Base-by-base conservation (phyloP, 53 echinoderm and acorn worm genomes). In the Glandiceps talaboti region DNA sequence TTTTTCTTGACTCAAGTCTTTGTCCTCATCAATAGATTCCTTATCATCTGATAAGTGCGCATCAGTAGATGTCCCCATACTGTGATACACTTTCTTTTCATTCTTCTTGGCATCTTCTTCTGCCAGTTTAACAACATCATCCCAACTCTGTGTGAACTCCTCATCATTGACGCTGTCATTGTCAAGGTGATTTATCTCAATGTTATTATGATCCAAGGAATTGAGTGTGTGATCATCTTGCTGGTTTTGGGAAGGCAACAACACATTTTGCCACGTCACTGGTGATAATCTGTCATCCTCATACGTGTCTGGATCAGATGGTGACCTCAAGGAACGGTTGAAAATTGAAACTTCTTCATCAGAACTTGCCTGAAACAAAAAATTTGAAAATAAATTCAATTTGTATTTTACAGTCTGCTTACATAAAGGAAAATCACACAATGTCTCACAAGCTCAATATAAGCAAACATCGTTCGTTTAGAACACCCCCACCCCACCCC, bases 291-390 rank as follows among this genome's bases (percentile, higher is more conserved):
- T 30, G 32, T 75, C 32, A 27, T 75, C 85, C 30, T 64, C 74
- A n/a, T 74, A 31, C 28, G 33, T 73, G 26, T 88, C 77, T 28
- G 74, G 64, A 33, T 89, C 87, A 10, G 64, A 79, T 25, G 88
- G 86, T 27, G 82, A 79, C 73, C 80, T 92, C 76, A 87, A 32
- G 30, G 90, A 86, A 30, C 84, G 90, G 76, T 78, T 99, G 31
- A 99, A 91, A 77, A 99, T 88, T 30, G 87, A 85, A 0, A 94
- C 77, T 79, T 99, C 99, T 82, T 99, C 99, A 85, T 99, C 99
- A 25, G 99, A 99, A 75, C 99, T 99, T n/a, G 86, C 91, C 99
- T 99, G 76, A n/a, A n/a, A n/a, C n/a, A n/a, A n/a, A n/a, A n/a
- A n/a, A n/a, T n/a, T n/a, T n/a, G n/a, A n/a, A n/a, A n/a, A n/a